These are phyloP conservation scores for Ptilodon capucinus DNA, from an alignment of 2,888 invertebrate species.

Conservation along the genomic window DNA sequence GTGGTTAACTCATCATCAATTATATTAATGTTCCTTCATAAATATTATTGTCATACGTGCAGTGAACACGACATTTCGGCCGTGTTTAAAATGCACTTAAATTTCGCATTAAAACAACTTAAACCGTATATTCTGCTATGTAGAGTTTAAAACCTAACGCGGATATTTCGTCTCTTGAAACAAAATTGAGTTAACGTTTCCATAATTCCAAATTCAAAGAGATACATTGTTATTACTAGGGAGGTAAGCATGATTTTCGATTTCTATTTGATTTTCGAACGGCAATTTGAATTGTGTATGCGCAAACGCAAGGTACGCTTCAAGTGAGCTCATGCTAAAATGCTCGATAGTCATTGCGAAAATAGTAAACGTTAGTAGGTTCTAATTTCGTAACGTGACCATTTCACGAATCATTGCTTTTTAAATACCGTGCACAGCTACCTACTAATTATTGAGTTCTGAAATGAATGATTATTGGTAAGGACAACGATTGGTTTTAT, in stretches of 20 bases:
- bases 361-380: not conserved
- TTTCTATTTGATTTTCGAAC: not conserved
- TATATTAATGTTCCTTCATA: constrained; percentile 37
- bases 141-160: constrained; percentile 4
- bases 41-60: constrained; percentile 31
- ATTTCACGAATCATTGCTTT: too few relatives aligned
- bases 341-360: not conserved
- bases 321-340: not conserved
- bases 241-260: not conserved
- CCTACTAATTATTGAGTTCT: too few relatives aligned
- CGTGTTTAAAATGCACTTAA: constrained; percentile 3
- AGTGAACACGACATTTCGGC: constrained; percentile 10
- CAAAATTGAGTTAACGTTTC: constrained; percentile 10
- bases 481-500: too few relatives aligned
- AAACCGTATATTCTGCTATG: not conserved
- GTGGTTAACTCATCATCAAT: constrained; percentile 34
- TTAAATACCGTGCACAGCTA: too few relatives aligned
- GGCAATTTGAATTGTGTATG: not conserved
- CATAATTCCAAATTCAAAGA: constrained; percentile 7
- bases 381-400: too few relatives aligned
- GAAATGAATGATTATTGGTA: too few relatives aligned
- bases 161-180: not conserved
- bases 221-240: not conserved
- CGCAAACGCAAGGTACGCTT: not conserved
- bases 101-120: not conserved